Percentiles rank a stretch among this genome's conserved stretches.
Conservation (phyloP, 2,113 vertebrate species). For the Hipposideros armiger region DNA sequence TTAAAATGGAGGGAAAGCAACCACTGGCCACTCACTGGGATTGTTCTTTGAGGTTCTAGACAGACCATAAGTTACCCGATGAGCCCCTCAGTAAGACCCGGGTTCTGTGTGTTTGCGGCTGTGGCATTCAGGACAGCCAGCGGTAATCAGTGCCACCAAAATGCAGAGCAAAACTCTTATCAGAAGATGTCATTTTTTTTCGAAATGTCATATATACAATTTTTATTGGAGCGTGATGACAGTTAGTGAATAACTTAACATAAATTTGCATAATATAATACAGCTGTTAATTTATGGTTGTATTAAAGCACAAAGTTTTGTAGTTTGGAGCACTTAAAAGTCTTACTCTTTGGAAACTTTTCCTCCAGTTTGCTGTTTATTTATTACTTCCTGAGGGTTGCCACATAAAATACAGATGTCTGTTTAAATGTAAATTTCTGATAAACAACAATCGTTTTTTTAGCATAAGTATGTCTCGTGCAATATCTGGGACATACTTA, state of each 20-base stretch:
- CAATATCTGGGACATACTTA: not conserved
- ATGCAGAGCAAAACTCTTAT: constrained; percentile 84
- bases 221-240: constrained; percentile 88
- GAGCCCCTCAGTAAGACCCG: not conserved
- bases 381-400: constrained; percentile 79
- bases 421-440: constrained; percentile 60
- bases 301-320: constrained; percentile 87
- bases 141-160: constrained; percentile 79
- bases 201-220: constrained; percentile 88
- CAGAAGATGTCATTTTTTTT: constrained; percentile 87
- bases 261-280: constrained; percentile 90
- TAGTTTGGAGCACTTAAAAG: constrained; percentile 83
- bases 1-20: not conserved
- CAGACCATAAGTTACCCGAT: not conserved
- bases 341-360: constrained; percentile 82
- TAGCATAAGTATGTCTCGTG: not conserved
- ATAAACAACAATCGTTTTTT: constrained; percentile 19
- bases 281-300: constrained; percentile 89
- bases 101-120: rapidly evolving
- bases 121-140: not conserved
- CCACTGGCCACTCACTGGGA: not conserved
- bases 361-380: constrained; percentile 79
- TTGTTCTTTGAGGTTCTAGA: not conserved
- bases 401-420: constrained; percentile 59
- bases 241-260: constrained; percentile 89